Base-by-base conservation (phyloP, 2,113 vertebrate species). In the Mesoclemmys tuberculata region DNA sequence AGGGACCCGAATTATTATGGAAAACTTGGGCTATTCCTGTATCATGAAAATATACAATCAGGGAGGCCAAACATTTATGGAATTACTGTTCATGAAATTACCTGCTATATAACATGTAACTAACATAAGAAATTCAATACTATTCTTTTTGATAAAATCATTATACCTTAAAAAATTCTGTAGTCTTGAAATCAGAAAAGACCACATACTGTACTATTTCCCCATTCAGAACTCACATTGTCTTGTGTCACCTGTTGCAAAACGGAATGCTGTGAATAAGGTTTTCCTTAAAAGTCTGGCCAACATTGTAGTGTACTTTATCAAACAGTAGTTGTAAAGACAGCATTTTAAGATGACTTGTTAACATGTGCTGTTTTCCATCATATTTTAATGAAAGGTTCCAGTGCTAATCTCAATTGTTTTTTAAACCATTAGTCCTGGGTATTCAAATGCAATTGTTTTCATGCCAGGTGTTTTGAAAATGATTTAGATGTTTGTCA, bases 301-400 rank as follows among this genome's bases (percentile, higher is more conserved):
- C 95, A 96, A 89, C 78, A 93, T 56, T 44, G 38, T 38, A 41
- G 89, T 80, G 78, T 93, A 93, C 90, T 95, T 82, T 82, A 94
- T 80, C 91, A 94, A 94, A 85, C 87, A 64, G 14, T n/a, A 83
- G 10, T 22, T 22, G 85, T 96, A 85, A 92, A 93, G 8, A 0
- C 82, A 90, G 78, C 90, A 18, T 95, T 87, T 95, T 92, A 93
- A 96, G 93, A 94, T 74, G 80, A 77, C 91, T 77, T 95, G 90
- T 89, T 93, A 92, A 82, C 49, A n/a, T 88, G 90, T 92, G 94
- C 96, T 89, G 84, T 68, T 21, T 96, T 91, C 93, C 95, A 96
- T 52, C 85, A 80, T 80, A 54, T 56, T 93, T 93, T 95, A 93
- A 46, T 74, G 49, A 94, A 93, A 88, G 90, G 90, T 89, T 87